Evolutionary conservation across 2,888 invertebrate genomes (phyloP).

Genomic region (Aporophyla nigra): DNA sequence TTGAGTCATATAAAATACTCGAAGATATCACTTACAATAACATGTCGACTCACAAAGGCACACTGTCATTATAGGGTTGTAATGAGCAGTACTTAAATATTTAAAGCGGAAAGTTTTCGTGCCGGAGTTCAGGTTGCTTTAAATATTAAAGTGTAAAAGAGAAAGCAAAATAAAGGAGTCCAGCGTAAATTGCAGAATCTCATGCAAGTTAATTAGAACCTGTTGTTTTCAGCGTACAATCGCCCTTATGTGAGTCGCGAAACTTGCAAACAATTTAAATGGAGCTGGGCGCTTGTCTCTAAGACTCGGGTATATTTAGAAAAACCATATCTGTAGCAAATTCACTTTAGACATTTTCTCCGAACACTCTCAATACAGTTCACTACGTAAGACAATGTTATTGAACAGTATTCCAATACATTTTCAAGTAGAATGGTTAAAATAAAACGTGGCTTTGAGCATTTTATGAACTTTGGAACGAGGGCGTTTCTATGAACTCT

Average conservation of each 20-base stretch:
- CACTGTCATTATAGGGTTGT: constrained; percentile 32
- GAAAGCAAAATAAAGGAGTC: constrained; percentile 49
- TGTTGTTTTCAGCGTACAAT: constrained; percentile 45
- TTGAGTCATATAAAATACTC: constrained; percentile 33
- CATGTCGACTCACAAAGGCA: constrained; percentile 3
- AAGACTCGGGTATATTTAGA: constrained; percentile 39
- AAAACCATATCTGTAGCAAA: constrained; percentile 45
- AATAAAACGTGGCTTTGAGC: constrained; percentile 36
- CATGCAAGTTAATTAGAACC: constrained; percentile 59
- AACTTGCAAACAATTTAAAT: constrained; percentile 46
- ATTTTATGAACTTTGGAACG: constrained; percentile 14
- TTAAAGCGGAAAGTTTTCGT: constrained; percentile 36
- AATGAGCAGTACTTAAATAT: constrained; percentile 46
- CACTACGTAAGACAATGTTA: constrained; percentile 45
- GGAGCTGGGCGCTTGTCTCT: constrained; percentile 2
- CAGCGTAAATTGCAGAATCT: constrained; percentile 55
- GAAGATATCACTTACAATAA: constrained; percentile 28
- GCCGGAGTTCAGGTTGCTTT: constrained; percentile 40
- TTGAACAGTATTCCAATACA: constrained; percentile 55
- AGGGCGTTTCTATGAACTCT: constrained; percentile 6
- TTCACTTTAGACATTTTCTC: constrained; percentile 49
- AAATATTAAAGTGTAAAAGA: constrained; percentile 57
- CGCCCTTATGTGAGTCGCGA: constrained; percentile 40
- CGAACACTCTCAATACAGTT: constrained; percentile 43
- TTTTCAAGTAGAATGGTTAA: constrained; percentile 34